Evolutionary conservation across 2,888 invertebrate species (phyloP), one percentile per base, ranked within the genome.

Genomic region (Calameuta filiformis): DNA sequence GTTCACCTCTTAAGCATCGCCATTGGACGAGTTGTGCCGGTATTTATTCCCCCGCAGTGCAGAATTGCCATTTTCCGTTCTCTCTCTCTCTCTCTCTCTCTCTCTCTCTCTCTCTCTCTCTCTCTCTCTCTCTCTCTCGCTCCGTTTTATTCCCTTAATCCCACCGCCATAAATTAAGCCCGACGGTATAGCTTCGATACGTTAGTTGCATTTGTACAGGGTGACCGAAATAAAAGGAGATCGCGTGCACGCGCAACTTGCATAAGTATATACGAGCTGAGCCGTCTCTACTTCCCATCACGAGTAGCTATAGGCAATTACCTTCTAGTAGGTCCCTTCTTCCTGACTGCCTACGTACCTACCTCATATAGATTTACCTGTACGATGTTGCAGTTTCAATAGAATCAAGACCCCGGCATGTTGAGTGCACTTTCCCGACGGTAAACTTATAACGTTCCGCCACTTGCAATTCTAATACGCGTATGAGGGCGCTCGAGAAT

Each of bases 61-160:
- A 85, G 86, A 87, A 89, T 90, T 87, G 89, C 87, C 87, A 87
- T 88, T 89, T 89, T 87, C 88, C 87, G 86, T 76, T 83, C 80
- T 83, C 80, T 73, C 82, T 78, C 81, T 83, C 2, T 23, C 9
- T 23, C 2, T 9, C 83, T 75, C 84, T n/a, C n/a, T n/a, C n/a
- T n/a, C n/a, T n/a, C n/a, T n/a, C n/a, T n/a, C n/a, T n/a, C n/a
- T n/a, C n/a, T n/a, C n/a, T n/a, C n/a, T n/a, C n/a, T n/a, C n/a
- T n/a, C n/a, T n/a, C n/a, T 83, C 80, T 83, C 80, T 73, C 82
- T 78, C 81, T 83, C 2, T 23, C 9, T 23, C 2, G 9, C 83
- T 75, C 84, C 84, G 82, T 85, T 87, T 87, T 81, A 85, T 86
- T 89, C 88, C 87, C 88, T 84, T 89, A 88, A 89, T 89, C 88